These are phyloP conservation scores for Hybognathus amarus DNA, from an alignment of 2,797 vertebrate genomes.

Conservation along the genomic window DNA sequence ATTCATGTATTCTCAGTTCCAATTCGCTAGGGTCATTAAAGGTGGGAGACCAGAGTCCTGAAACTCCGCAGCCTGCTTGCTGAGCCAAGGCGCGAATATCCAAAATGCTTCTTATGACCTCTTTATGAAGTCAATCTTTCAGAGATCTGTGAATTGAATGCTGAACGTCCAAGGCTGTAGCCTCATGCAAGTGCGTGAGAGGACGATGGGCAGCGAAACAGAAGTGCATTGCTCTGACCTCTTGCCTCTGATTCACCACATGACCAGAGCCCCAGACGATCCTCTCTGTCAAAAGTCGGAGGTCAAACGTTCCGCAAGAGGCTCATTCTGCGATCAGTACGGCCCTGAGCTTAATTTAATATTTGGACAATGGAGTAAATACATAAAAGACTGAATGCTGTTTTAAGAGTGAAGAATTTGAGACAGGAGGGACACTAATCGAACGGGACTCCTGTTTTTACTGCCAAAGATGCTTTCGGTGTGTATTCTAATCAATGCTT, in stretches of 20 bases:
- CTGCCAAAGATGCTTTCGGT: slow-evolving; percentile 74
- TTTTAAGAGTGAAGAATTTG: slow-evolving; percentile 63
- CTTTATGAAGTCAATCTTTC: slow-evolving; percentile 75
- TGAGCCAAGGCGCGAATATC: slow-evolving; percentile 73
- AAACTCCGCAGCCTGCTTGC: slow-evolving; percentile 72
- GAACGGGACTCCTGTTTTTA: slow-evolving; percentile 71
- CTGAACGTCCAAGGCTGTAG: slow-evolving; percentile 64
- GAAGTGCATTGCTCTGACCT: slow-evolving; percentile 87
- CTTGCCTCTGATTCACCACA: slow-evolving; percentile 74
- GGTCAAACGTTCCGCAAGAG: slow-evolving; percentile 81
- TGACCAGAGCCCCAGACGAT: slow-evolving; percentile 83
- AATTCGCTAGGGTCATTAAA: slow-evolving; percentile 60
- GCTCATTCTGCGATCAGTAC: slow-evolving; percentile 81
- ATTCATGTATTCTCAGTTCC: slow-evolving; percentile 58
- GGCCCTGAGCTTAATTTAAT: slow-evolving; percentile 86
- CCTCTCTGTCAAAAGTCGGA: slow-evolving; percentile 76
- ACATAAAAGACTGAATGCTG: slow-evolving; percentile 66
- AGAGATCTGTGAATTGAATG: slow-evolving; percentile 73
- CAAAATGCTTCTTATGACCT: slow-evolving; percentile 76
- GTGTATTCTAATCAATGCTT: slow-evolving; percentile 77
- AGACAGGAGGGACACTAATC: slow-evolving; percentile 62
- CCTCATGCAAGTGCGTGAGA: slow-evolving; percentile 62
- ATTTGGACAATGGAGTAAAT: slow-evolving; percentile 67
- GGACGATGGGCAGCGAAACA: slow-evolving; percentile 51
- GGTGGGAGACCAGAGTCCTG: slow-evolving; percentile 64